phyloP scores from a whole-genome alignment of 2,888 invertebrate species.

The Eucriotettix oculatus region DNA sequence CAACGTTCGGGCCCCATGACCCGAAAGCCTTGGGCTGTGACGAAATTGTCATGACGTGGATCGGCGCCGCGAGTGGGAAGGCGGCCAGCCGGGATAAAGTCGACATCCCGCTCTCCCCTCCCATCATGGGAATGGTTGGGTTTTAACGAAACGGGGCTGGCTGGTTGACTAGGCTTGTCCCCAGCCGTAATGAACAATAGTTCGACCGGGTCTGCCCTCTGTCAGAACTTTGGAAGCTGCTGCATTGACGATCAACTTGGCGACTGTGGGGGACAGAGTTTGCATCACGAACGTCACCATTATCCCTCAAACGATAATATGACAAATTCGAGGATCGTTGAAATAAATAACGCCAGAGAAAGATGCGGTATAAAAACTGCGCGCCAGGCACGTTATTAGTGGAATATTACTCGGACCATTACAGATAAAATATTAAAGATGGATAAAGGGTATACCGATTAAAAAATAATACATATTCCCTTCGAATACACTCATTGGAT shows the following conservation, averaged over 20 bases:
- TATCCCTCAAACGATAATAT: not conserved
- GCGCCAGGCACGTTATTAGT: too few species aligned
- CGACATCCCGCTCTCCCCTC: constrained; percentile 3
- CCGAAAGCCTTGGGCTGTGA: constrained; percentile 17
- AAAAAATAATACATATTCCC: too few species aligned
- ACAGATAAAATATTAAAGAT: too few species aligned
- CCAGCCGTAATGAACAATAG: not conserved
- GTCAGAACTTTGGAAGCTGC: not conserved
- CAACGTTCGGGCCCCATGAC: constrained; percentile 13
- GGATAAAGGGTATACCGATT: too few species aligned
- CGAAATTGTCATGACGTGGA: constrained; percentile 15
- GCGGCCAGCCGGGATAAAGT: constrained; percentile 9
- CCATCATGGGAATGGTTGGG: constrained; percentile 9
- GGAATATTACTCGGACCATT: too few species aligned
- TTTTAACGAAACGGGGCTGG: constrained; percentile 12
- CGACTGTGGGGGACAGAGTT: not conserved
- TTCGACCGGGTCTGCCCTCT: constrained; percentile 1
- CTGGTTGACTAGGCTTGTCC: constrained; percentile 6
- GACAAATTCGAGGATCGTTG: too few species aligned
- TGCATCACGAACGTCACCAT: not conserved
- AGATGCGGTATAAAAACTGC: too few species aligned
- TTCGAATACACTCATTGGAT: too few species aligned
- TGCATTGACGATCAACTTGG: constrained; percentile 1
- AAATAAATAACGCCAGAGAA: too few species aligned
- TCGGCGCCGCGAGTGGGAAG: constrained; percentile 9